Evolutionary conservation across 2,888 invertebrate genomes (phyloP).

Genomic region (Coenonympha glycerion): DNA sequence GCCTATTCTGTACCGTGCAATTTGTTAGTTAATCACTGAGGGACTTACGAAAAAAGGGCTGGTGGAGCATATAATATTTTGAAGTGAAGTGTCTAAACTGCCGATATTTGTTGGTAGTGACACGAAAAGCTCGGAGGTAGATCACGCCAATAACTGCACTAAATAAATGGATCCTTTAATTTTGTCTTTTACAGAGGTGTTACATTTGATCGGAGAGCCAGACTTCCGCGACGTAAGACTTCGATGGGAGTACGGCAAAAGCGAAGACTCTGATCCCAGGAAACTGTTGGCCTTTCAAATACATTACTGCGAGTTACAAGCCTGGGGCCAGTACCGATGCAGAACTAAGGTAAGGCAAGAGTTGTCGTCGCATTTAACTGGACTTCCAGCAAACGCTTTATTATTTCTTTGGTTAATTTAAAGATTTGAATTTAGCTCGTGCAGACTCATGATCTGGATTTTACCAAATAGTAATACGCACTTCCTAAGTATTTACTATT

Average conservation of each 20-base stretch:
- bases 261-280: slow-evolving; percentile 50
- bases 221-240: slow-evolving; percentile 80
- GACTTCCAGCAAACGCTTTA: background rate
- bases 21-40: no score
- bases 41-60: no score
- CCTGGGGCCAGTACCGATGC: slow-evolving; percentile 86
- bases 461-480: no score
- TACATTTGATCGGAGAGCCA: slow-evolving; percentile 79
- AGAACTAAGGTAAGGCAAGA: slow-evolving; percentile 79
- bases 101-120: no score
- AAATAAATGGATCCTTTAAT: background rate
- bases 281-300: slow-evolving; percentile 79
- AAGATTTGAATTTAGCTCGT: no score
- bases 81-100: no score
- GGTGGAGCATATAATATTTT: no score
- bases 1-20: no score
- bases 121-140: no score
- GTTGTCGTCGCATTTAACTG: background rate
- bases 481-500: no score
- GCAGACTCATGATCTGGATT: no score
- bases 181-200: slow-evolving; percentile 66
- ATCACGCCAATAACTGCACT: background rate
- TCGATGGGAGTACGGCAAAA: slow-evolving; percentile 77
- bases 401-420: background rate
- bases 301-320: slow-evolving; percentile 86